Evolutionary conservation across 2,888 invertebrate genomes (phyloP), one percentile per base, ranked within the genome.

Genomic region (Alitta virens): DNA sequence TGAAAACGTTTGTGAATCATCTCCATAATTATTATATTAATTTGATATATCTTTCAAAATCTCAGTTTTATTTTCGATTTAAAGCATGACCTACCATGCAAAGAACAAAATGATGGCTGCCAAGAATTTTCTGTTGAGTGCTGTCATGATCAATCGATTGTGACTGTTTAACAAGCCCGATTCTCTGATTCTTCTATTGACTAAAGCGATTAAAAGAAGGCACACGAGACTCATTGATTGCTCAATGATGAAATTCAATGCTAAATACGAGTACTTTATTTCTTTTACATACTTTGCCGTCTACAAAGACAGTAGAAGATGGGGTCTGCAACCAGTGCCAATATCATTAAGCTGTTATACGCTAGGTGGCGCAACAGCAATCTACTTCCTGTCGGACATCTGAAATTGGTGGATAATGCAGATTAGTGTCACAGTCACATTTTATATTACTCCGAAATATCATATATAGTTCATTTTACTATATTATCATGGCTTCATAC

Each of bases 101-200:
- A 27, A 42, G 26, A 60, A 60, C 16, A 60, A 25, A 1, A 60
- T 14, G 18, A n/a, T 60, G 21, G 53, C 46, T 16, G 54, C 27
- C n/a, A 53, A 42, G 33, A 27, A 53, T 46, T 60, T 60, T 23
- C 25, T 53, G 7, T 27, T 40, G 26, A 60, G 18, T 2, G 60
- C 54, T 16, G 54, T 3, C 54, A 60, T 54, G 7, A 60, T 38
- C 1, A 42, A 42, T 26, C 42, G 54, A 42, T 60, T 53, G 33
- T 60, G 60, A 24, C 40, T 54, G 33, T 54, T 52, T 53, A 60
- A 24, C 26, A 60, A 16, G 16, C 60, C 60, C n/a, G 60, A 54
- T 40, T 60, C 54, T 23, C 52, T n/a, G 38, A 59, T 52, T 5
- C 59, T 27, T 16, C 23, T 43, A 16, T 57, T 46, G 27, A 57